Evolutionary conservation across 2,888 invertebrate genomes (phyloP), one percentile per base, ranked within the genome.

Genomic region (Conops quadrifasciatus): DNA sequence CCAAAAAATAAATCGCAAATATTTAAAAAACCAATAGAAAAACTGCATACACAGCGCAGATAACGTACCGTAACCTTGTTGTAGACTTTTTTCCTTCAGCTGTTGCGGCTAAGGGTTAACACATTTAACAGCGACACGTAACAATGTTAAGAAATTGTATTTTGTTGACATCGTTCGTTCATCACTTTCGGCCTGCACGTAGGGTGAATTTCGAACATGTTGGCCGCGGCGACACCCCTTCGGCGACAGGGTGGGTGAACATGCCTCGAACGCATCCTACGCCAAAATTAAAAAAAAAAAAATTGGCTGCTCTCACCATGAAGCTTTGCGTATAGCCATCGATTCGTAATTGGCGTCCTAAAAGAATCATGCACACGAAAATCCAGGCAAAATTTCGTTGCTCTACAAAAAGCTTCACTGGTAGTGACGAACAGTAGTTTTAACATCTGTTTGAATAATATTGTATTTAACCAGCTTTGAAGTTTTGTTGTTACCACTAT

Each of bases 41-140:
- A 68, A 59, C 30, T 19, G 45, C 56, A 58, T 15, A 43, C 53
- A 65, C 24, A 26, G 49, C 7, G 64, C 49, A 28, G 58, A 28
- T 26, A 28, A 64, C 16, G 26, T 45, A 45, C 24, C 19, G 43
- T 68, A 68, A 68, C 68, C 36, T 51, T 68, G 62, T 68, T 68
- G 62, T 53, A 62, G 51, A 62, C 51, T 51, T 45, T 43, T 43
- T 21, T 28, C 43, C 26, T 36, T 26, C n/a, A 60, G 67, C 59
- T 49, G 62, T 51, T 68, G 68, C 56, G 45, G 45, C n/a, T 56
- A 67, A 36, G 19, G 45, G 36, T 45, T 45, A 45, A 19, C 21
- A 43, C 62, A 19, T 19, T 19, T 30, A 30, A 60, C 60, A 60
- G 36, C n/a, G n/a, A n/a, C 15, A 36, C 62, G 13, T 36, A 21